These are phyloP conservation scores for Scaptodrosophila latifasciaeformis DNA, from an alignment of 2,888 invertebrate species.

Conservation along the genomic window DNA sequence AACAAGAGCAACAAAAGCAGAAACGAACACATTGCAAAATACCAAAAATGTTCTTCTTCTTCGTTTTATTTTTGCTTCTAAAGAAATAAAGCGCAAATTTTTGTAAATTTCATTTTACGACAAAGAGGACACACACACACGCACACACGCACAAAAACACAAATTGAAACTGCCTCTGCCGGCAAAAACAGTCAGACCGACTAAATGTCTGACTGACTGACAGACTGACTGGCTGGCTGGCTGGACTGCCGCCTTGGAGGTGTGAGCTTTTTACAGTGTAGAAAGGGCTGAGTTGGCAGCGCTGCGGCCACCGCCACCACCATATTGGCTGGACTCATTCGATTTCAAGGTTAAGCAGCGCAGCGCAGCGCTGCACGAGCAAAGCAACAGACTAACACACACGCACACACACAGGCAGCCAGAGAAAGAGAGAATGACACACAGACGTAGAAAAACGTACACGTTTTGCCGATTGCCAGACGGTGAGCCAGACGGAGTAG, in stretches of 20 bases:
- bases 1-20: constrained; percentile 14
- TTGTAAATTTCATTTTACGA: constrained; percentile 64
- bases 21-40: neutral
- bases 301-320: no score
- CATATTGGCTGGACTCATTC: constrained; percentile 70
- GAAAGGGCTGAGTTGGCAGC: no score
- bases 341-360: constrained; percentile 72
- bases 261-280: no score
- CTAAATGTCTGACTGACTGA: no score
- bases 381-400: constrained; percentile 13
- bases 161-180: no score
- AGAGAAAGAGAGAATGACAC: constrained; percentile 1
- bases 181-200: no score
- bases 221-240: no score
- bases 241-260: no score
- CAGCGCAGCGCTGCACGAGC: constrained; percentile 23
- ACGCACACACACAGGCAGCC: constrained; percentile 13
- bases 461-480: constrained; percentile 63
- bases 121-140: neutral
- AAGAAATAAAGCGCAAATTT: constrained; percentile 44
- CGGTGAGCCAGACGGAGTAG: constrained; percentile 59
- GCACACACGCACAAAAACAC: no score
- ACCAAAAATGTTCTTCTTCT: no score
- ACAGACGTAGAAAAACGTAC: constrained; percentile 17
- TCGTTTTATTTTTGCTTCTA: no score